Evolutionary conservation across 1,140 invertebrate genomes (phyloP).

Genomic region (Sinella curviseta): DNA sequence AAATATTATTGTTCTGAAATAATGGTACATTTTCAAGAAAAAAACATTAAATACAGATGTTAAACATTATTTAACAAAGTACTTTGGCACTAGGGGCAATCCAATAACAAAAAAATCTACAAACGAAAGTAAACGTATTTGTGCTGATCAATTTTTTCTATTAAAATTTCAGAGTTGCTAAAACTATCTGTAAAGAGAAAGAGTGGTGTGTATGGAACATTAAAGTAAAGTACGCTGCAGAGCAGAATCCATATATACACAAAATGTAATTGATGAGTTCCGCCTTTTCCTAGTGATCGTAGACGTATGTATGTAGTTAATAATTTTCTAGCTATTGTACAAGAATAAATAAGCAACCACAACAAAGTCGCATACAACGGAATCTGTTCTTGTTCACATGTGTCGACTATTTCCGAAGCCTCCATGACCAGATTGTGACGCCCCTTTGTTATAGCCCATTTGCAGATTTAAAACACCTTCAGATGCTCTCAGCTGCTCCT

Average conservation of each 20-base stretch:
- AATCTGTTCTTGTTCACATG: conserved; percentile 67
- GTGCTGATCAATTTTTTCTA: no score
- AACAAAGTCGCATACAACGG: not conserved
- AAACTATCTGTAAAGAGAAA: no score
- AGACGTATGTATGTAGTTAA: no score
- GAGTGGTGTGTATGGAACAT: no score
- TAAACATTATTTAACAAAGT: not conserved
- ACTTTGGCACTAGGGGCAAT: not conserved
- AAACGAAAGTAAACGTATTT: no score
- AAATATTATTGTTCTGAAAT: not conserved
- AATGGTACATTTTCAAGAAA: not conserved
- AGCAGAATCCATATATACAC: no score
- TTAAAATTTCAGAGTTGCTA: no score
- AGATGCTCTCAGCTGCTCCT: conserved; percentile 88
- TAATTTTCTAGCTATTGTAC: no score
- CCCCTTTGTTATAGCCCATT: conserved; percentile 94
- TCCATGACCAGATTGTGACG: conserved; percentile 79
- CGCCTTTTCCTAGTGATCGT: no score
- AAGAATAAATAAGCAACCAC: not conserved
- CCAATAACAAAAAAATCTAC: no score
- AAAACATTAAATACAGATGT: not conserved
- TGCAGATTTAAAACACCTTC: conserved; percentile 90
- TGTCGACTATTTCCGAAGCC: conserved; percentile 94
- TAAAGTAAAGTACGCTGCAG: no score
- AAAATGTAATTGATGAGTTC: no score